Base-by-base conservation (phyloP, 2,113 vertebrate species). In the Montifringilla adamsi region DNA sequence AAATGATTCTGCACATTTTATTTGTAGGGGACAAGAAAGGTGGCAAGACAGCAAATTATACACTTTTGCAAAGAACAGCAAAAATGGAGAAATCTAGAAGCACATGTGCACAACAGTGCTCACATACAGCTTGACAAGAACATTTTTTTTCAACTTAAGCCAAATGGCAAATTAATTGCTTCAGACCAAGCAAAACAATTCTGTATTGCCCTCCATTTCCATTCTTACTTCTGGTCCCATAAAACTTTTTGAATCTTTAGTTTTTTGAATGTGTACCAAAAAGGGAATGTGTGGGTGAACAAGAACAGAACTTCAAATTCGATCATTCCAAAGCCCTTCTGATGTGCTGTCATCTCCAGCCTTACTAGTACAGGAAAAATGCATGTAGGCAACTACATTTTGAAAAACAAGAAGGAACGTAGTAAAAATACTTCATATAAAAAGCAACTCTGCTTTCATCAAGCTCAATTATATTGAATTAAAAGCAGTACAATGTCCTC, bases 71-170 rank as follows among this genome's bases (percentile, higher is more conserved):
- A 3, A 83, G 12, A 79, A 50, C 13, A 44, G 44, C 52, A 67
- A 56, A 79, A 80, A 52, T 0, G 8, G 37, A 66, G 28, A 81
- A 59, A 89, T 53, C 2, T 3, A 60, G 41, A 74, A 43, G 55
- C 0, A 3, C 7, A n/a, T 0, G 0, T 15, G 44, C 33, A 52
- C 16, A 52, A 5, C 4, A 18, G 24, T 3, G 11, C 17, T 74
- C n/a, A 46, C 27, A 3, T 18, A 39, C 33, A 84, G 7, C 27
- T 63, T 59, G 33, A 78, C 23, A 67, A 59, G 19, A 86, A 58
- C 27, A 2, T 23, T 50, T 67, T 41, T 37, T 62, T 59, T 49
- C 43, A 73, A 6, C 31, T 68, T 69, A 33, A 68, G 74, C 35
- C 12, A 33, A 72, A 68, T 20, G 27, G 52, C 23, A 68, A 85